Conservation (phyloP, 53 echinoderm and acorn worm genomes). For the Henricia sp. region DNA sequence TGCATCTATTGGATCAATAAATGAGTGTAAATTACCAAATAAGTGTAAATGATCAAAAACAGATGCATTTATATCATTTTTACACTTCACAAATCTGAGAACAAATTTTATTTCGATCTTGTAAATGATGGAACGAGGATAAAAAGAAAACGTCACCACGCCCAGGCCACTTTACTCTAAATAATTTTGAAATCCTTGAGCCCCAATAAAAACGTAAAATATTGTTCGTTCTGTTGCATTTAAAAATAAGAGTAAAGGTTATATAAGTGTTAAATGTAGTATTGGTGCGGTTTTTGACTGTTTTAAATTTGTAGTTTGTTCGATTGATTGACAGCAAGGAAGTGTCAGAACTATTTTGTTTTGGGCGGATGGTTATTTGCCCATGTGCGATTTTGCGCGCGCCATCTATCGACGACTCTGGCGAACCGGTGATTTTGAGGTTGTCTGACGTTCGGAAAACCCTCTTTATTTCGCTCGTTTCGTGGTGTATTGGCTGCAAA, state of each 20-base stretch:
- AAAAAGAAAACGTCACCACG: constrained; percentile 69
- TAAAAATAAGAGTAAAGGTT: no score
- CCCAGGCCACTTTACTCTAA: constrained; percentile 57
- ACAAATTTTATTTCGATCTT: not conserved
- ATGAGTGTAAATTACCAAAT: no score
- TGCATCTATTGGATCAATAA: no score
- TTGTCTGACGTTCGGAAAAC: no score
- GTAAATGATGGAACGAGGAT: constrained; percentile 60
- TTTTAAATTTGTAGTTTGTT: no score
- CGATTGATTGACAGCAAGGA: no score
- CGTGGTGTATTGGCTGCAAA: constrained; percentile 17
- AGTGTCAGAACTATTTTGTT: constrained; percentile 50
- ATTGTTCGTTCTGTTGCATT: no score
- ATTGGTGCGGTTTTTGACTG: no score
- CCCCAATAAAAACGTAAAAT: not conserved
- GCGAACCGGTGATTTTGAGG: constrained; percentile 36
- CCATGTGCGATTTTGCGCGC: constrained; percentile 24
- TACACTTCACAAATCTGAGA: not conserved
- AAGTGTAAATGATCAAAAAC: no score
- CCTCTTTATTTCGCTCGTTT: constrained; percentile 6
- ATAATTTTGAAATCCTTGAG: constrained; percentile 29
- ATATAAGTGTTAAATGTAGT: no score
- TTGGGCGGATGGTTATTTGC: constrained; percentile 3
- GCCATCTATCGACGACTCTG: constrained; percentile 57
- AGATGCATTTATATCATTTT: no score